Conservation (phyloP, 2,888 invertebrate genomes). For the Erynnis tages region DNA sequence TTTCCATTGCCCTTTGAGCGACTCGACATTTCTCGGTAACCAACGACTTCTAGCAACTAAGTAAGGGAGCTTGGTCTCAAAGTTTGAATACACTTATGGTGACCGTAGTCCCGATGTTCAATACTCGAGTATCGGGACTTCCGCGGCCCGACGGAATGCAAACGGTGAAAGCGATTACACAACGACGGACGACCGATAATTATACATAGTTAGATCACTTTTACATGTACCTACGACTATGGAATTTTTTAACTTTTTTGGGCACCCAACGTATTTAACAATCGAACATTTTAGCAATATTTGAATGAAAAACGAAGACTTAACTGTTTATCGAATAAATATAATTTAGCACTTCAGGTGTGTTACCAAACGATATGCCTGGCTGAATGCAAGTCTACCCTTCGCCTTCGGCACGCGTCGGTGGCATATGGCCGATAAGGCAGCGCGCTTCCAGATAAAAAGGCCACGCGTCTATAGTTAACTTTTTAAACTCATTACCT, state of each 20-base stretch:
- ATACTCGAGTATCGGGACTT: slow-evolving; percentile 27
- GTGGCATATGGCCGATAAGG: slow-evolving; percentile 71
- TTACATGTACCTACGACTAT: slow-evolving; percentile 20
- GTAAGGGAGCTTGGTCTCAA: too few species aligned
- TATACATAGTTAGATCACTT: slow-evolving; percentile 15
- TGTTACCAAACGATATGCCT: slow-evolving; percentile 12
- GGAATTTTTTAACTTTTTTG: too few species aligned
- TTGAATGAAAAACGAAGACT: too few species aligned
- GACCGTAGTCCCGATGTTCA: slow-evolving; percentile 6
- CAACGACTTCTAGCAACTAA: not conserved
- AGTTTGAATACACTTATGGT: not conserved
- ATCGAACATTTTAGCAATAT: too few species aligned
- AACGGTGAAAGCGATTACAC: slow-evolving; percentile 30
- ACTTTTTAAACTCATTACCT: slow-evolving; percentile 39
- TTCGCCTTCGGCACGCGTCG: slow-evolving; percentile 57
- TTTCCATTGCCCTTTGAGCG: too few species aligned
- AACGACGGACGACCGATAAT: slow-evolving; percentile 28
- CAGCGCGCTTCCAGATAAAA: slow-evolving; percentile 36
- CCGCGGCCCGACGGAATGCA: slow-evolving; percentile 29
- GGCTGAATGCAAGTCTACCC: slow-evolving; percentile 24
- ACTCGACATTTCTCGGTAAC: too few species aligned
- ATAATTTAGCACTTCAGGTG: slow-evolving; percentile 16
- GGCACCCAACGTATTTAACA: too few species aligned
- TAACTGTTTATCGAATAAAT: slow-evolving; percentile 31
- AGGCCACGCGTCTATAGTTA: slow-evolving; percentile 42